Conservation (phyloP, 2,113 vertebrate genomes). For the Kryptolebias marmoratus region DNA sequence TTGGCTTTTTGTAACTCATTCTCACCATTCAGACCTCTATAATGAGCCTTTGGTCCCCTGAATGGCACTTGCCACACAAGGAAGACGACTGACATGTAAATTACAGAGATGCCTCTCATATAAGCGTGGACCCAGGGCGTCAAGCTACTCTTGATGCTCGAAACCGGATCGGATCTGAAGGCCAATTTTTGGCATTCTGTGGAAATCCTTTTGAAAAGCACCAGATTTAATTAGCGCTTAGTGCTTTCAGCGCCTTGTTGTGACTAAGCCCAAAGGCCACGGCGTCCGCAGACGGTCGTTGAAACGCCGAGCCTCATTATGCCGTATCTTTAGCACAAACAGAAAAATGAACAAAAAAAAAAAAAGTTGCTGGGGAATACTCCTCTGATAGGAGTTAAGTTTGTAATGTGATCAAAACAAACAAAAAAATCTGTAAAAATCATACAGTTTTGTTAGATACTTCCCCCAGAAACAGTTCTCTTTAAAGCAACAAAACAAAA, state of each 20-base stretch:
- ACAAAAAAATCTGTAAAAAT: too few relatives aligned
- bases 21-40: neutral
- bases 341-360: neutral
- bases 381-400: neutral
- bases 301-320: neutral
- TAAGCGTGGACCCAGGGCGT: neutral
- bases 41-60: conserved; percentile 12
- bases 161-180: neutral
- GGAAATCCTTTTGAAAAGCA: neutral
- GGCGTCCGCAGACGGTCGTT: neutral
- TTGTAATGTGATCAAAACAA: neutral
- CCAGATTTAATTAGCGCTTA: neutral
- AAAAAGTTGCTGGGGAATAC: neutral
- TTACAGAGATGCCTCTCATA: neutral
- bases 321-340: neutral
- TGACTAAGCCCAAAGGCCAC: neutral
- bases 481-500: neutral
- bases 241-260: neutral
- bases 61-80: neutral
- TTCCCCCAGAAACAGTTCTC: neutral
- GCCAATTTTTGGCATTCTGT: neutral
- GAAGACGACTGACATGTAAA: neutral
- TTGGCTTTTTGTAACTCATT: neutral
- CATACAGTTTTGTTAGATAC: neutral
- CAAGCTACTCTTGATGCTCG: neutral